A percentile compares a stretch with the other conserved stretches of the same genome.
Evolutionary conservation across 2,113 vertebrate species (phyloP).

Genomic region (Aythya baeri): DNA sequence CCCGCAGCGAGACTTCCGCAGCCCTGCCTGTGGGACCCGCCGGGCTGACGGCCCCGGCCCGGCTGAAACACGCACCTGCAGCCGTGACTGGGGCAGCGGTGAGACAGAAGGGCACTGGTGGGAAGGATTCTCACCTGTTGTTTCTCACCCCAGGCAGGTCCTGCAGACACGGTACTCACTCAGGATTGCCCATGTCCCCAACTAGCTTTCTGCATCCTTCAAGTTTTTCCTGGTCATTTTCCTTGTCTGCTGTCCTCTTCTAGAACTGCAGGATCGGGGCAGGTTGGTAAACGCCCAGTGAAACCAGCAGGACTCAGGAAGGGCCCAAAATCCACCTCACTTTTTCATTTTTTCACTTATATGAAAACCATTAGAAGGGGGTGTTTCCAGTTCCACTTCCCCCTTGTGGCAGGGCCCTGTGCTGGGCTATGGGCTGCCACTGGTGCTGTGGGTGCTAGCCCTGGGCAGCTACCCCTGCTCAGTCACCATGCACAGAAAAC

Average conservation of each 20-base stretch:
- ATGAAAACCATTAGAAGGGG: not conserved
- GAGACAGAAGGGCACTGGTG: too few species aligned
- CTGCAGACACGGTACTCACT: not conserved
- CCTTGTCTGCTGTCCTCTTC: not conserved
- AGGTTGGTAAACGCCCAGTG: not conserved
- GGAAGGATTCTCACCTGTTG: rapidly evolving
- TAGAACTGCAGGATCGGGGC: not conserved
- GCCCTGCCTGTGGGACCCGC: not conserved
- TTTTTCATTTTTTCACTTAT: not conserved
- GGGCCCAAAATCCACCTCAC: not conserved
- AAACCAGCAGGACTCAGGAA: not conserved
- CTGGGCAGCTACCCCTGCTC: not conserved
- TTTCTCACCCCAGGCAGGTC: not conserved
- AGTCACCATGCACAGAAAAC: too few species aligned
- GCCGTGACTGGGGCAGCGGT: not conserved
- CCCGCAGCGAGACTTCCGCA: slow-evolving; percentile 60
- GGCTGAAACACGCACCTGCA: rapidly evolving
- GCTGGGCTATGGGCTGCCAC: not conserved
- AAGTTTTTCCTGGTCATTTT: not conserved
- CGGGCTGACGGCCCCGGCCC: not conserved
- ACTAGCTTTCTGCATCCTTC: not conserved
- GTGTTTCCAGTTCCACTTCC: not conserved
- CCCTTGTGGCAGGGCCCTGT: not conserved
- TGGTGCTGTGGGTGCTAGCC: not conserved
- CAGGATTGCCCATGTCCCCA: not conserved